Base-by-base conservation (phyloP, 2,888 invertebrate species). In the Barypeithes pellucidus region DNA sequence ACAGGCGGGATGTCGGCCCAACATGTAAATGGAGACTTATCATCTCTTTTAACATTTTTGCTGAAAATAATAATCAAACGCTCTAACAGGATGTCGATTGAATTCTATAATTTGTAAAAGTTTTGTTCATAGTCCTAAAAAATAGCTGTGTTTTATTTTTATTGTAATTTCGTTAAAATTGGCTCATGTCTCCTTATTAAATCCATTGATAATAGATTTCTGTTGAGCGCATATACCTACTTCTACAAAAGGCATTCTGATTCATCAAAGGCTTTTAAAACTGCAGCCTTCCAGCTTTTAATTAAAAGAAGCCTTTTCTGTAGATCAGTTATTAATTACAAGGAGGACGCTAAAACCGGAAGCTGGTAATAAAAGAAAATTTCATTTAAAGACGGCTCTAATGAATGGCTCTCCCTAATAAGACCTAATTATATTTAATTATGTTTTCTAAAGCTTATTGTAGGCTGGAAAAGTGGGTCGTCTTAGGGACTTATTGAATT, bases 361-460 rank as follows among this genome's bases (percentile, higher is more conserved):
- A 50, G 60, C 33, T 50, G 50, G 47, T 61, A 39, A 61, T 41
- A 69, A 69, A 62, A 54, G 57, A 62, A 57, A 57, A 57, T 62
- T 66, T 39, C 24, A 43, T 41, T 43, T 33, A 52, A 41, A 54
- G 45, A 39, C 52, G 29, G 24, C 62, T 60, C 43, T 69, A 69
- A 69, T 69, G 69, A 69, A 69, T 63, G 63, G 63, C 57, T 69
- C 63, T 63, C 12, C 63, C 20, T 59, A 41, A 54, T 62, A 63
- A 63, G 69, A 36, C 52, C 50, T 69, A 69, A 69, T 63, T 69
- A 63, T 39, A 69, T 69, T 69, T 69, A 62, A 69, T 69, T 69
- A 69, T 63, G 57, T 39, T 62, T 69, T 69, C 22, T 57, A 57
- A 16, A 57, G 54, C 33, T 33, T 16, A 57, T 57, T 57, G 16